Percentiles rank a stretch among this genome's conserved stretches.
phyloP scores from a whole-genome alignment of 2,113 vertebrate genomes.

The Zapus hudsonius region DNA sequence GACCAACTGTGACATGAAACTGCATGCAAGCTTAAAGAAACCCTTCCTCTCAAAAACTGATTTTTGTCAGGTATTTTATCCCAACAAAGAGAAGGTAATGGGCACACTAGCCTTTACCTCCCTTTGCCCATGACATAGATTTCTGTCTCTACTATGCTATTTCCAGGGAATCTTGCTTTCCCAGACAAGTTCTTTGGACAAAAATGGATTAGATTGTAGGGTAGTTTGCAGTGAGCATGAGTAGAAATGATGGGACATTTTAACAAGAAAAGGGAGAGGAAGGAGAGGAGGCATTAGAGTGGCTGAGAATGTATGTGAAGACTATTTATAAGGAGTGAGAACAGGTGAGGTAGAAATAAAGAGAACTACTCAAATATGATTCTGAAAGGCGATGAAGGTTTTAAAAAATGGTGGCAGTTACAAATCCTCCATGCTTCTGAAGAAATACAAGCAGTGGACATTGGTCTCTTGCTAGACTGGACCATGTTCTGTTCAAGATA shows the following conservation, averaged over 20 bases:
- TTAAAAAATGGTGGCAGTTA: neutral
- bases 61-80: too few species aligned
- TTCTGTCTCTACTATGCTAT: neutral
- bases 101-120: neutral
- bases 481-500: neutral
- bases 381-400: neutral
- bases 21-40: too few species aligned
- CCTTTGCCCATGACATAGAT: neutral
- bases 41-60: too few species aligned
- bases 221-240: neutral
- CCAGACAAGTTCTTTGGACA: neutral
- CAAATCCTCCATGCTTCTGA: neutral
- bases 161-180: slow-evolving; percentile 23
- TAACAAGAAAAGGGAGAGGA: neutral
- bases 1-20: too few species aligned
- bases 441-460: neutral
- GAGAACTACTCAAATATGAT: neutral
- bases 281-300: neutral
- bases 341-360: neutral
- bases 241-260: neutral
- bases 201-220: neutral
- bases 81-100: too few species aligned
- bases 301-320: neutral
- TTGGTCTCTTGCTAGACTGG: neutral
- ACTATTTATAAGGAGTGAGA: neutral